phyloP scores from a whole-genome alignment of 2,797 vertebrate genomes.

The Enteromius thamalakanensis region DNA sequence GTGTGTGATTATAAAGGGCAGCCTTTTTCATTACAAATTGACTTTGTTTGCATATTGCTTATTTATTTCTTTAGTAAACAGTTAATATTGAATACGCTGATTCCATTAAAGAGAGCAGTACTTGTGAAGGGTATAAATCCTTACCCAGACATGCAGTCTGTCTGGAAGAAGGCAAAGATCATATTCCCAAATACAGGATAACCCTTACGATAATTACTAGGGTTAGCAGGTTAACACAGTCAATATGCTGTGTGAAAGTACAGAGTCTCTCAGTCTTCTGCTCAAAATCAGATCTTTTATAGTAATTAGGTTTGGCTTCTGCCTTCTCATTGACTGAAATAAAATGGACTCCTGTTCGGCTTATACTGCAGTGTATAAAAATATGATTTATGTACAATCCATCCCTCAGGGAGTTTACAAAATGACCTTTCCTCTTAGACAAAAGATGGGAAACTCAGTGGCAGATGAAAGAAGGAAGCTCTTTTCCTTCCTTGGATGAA shows the following conservation, averaged over 20 bases:
- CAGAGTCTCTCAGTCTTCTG: slow-evolving; percentile 26
- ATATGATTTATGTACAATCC: slow-evolving; percentile 7
- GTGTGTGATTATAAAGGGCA: background rate
- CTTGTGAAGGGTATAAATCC: slow-evolving; percentile 11
- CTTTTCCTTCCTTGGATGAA: slow-evolving; percentile 53
- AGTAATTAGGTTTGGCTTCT: slow-evolving; percentile 17
- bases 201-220: slow-evolving; percentile 52
- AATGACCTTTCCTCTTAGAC: slow-evolving; percentile 40
- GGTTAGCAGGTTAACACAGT: slow-evolving; percentile 57
- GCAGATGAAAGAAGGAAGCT: slow-evolving; percentile 54
- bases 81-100: slow-evolving; percentile 11
- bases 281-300: slow-evolving; percentile 18
- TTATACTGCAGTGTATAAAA: slow-evolving; percentile 4
- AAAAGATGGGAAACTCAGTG: slow-evolving; percentile 41
- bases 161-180: slow-evolving; percentile 41
- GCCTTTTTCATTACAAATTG: background rate
- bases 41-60: background rate
- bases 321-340: slow-evolving; percentile 7
- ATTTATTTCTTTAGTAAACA: background rate
- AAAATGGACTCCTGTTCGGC: background rate
- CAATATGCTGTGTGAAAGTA: slow-evolving; percentile 42
- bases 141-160: slow-evolving; percentile 42
- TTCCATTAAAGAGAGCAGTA: slow-evolving; percentile 4
- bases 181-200: slow-evolving; percentile 50
- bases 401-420: slow-evolving; percentile 25